Base-by-base conservation (phyloP, 2,888 invertebrate species). In the Syritta pipiens region DNA sequence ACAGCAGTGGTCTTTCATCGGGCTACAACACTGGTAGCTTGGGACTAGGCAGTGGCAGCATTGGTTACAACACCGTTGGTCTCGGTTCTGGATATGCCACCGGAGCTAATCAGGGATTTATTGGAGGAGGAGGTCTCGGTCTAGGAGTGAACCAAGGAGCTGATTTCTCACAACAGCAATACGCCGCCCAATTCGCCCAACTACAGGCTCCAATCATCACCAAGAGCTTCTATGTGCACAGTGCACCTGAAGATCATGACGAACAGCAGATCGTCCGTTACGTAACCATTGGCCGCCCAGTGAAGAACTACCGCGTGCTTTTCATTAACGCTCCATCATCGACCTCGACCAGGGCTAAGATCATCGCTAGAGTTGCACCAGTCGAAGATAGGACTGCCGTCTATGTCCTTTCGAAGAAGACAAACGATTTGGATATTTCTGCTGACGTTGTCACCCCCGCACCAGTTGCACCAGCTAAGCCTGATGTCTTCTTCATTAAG, bases 401-500 rank as follows among this genome's bases (percentile, higher is more conserved):
- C 69, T 88, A 88, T 77, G 87, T 88, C 14, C 84, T 88, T 30
- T 84, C 86, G 20, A 88, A 88, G 84, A 88, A 88, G 46, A 81
- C 84, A 12, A 85, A 85, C 46, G 85, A 85, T 1, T 67, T 86
- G 71, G 87, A 87, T 75, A 83, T 87, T 20, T 84, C 82, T 17
- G 83, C 86, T 32, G 87, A 87, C 81, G 85, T 86, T 4, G 85
- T 85, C 19, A 86, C 86, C 19, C 86, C 86, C 49, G 62, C 82
- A 53, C 84, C 85, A 30, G 84, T 85, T 0, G 82, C 82, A 2
- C 84, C 83, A 48, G 81, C 83, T 68, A 88, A 88, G 81, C 88
- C 88, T 17, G 88, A 88, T 81, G 88, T 88, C 1, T 88, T 85
- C 85, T 88, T 87, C 62, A 85, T 88, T 65, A 88, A 88, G 81